These are phyloP conservation scores for Schizaphis graminum DNA, from an alignment of 2,888 invertebrate genomes.

Conservation along the genomic window DNA sequence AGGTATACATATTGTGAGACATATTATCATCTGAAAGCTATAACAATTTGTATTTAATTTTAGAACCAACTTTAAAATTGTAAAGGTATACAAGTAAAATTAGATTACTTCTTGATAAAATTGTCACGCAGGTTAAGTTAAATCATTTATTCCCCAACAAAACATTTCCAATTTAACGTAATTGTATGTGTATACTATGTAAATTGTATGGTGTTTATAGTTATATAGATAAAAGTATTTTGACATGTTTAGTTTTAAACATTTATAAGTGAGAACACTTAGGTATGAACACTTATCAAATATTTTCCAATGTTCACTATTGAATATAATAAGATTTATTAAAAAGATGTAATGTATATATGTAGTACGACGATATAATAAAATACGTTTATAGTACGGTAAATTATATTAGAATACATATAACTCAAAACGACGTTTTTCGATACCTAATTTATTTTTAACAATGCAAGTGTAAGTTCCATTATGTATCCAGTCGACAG, in stretches of 20 bases:
- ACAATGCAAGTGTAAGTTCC: constrained; percentile 47
- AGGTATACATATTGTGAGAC: background rate
- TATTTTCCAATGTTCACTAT: background rate
- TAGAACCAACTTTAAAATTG: background rate
- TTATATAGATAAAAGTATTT: background rate
- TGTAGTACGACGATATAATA: background rate
- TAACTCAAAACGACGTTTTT: constrained; percentile 39
- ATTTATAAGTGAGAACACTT: background rate
- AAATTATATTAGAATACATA: constrained; percentile 2
- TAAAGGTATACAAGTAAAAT: background rate
- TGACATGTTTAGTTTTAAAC: constrained; percentile 1
- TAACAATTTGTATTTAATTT: background rate
- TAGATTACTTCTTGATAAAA: background rate
- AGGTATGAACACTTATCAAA: background rate
- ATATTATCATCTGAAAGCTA: background rate
- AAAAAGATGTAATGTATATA: background rate
- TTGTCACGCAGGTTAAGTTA: background rate
- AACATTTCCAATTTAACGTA: background rate
- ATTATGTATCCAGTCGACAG: constrained; percentile 35
- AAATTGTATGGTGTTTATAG: background rate
- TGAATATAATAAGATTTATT: background rate
- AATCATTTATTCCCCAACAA: background rate
- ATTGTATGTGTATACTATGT: background rate
- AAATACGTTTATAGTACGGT: background rate
- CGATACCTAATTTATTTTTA: constrained; percentile 37